phyloP scores from a whole-genome alignment of 2,797 vertebrate genomes.

The Sarcoramphus papa region DNA sequence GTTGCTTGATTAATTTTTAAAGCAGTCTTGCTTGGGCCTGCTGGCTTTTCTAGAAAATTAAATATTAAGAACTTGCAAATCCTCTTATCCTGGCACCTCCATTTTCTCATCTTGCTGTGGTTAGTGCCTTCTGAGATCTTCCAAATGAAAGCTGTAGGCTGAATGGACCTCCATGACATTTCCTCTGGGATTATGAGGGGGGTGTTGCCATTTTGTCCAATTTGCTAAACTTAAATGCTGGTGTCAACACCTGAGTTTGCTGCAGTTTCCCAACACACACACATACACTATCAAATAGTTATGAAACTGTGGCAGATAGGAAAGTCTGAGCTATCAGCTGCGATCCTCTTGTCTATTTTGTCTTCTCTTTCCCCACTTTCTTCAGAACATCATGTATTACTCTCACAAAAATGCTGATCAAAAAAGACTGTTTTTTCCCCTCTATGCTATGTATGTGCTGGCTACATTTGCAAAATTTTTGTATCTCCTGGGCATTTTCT shows the following conservation, averaged over 20 bases:
- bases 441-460: neutral
- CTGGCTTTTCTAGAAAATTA: neutral
- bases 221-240: neutral
- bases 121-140: neutral
- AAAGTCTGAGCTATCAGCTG: neutral
- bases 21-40: neutral
- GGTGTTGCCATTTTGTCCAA: neutral
- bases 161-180: neutral
- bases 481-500: neutral
- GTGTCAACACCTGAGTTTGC: neutral
- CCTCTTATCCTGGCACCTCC: neutral
- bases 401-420: neutral
- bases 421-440: neutral
- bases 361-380: neutral
- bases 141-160: neutral
- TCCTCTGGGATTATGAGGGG: neutral
- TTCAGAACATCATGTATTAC: neutral
- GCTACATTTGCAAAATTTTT: neutral
- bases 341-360: neutral
- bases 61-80: neutral
- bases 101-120: neutral
- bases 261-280: neutral
- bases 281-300: neutral
- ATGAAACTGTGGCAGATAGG: neutral
- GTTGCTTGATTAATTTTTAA: constrained; percentile 9